These are phyloP conservation scores for Phengaris arion DNA, from an alignment of 2,888 invertebrate genomes.

Conservation along the genomic window DNA sequence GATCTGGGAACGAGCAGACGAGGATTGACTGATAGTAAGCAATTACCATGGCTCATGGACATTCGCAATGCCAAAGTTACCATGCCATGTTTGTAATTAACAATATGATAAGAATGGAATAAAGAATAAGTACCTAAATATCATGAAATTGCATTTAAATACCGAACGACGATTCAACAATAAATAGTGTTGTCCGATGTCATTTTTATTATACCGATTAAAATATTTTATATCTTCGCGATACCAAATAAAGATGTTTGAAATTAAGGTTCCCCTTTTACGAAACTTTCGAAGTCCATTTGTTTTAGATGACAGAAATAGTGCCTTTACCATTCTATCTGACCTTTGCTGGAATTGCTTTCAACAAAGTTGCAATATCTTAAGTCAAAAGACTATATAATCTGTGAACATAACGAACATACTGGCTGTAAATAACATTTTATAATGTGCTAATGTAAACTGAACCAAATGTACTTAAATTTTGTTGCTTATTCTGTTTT, in stretches of 20 bases:
- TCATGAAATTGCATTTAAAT: not conserved
- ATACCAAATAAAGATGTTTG: conserved; percentile 7
- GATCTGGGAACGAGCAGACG: no score
- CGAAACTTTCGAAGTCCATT: not conserved
- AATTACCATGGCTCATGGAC: no score
- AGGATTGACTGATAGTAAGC: no score
- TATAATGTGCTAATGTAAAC: conserved; percentile 22
- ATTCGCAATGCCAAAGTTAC: no score
- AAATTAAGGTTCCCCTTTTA: conserved; percentile 12
- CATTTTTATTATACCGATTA: not conserved
- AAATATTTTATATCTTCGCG: not conserved
- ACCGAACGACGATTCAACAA: not conserved
- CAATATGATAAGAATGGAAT: no score
- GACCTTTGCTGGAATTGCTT: conserved; percentile 3
- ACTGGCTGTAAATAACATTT: conserved; percentile 14
- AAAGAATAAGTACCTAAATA: no score
- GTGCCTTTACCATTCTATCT: conserved; percentile 11
- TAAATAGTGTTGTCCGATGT: conserved; percentile 6
- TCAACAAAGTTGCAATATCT: conserved; percentile 25
- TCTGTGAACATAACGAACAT: conserved; percentile 2
- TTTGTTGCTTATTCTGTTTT: conserved; percentile 12
- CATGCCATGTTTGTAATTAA: no score
- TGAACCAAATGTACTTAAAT: conserved; percentile 17
- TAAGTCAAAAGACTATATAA: not conserved
- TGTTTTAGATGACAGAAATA: conserved; percentile 15